Percentiles rank a stretch among this genome's conserved stretches.
Conservation (phyloP, 2,888 invertebrate genomes). For the Saturnia pavonia region DNA sequence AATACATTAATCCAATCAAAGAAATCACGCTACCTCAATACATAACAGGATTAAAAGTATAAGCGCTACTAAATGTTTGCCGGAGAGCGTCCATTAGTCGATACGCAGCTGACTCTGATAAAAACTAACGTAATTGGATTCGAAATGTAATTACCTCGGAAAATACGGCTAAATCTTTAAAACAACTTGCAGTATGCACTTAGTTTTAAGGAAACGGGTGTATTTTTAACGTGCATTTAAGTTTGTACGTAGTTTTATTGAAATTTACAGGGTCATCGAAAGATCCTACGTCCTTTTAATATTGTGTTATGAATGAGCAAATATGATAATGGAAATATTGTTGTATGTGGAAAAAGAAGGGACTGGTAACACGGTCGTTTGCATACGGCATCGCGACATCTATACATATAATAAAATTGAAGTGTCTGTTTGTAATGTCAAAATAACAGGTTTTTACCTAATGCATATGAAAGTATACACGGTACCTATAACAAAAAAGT, state of each 20-base stretch:
- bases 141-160: constrained; percentile 6
- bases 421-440: no score
- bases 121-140: constrained; percentile 13
- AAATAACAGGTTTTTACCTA: no score
- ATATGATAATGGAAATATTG: not conserved
- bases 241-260: not conserved
- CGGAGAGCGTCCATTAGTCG: constrained; percentile 1
- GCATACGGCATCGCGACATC: no score
- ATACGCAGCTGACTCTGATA: constrained; percentile 1
- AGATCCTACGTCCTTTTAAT: not conserved
- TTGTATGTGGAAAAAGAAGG: no score
- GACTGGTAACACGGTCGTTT: no score
- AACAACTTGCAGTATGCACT: not conserved
- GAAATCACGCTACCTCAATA: constrained; percentile 5
- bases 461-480: no score
- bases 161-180: not conserved
- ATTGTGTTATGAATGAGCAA: not conserved
- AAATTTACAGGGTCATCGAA: not conserved
- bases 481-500: no score
- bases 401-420: no score
- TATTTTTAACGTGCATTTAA: not conserved
- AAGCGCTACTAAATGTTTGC: not conserved
- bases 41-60: constrained; percentile 8
- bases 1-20: not conserved
- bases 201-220: not conserved